A percentile compares a stretch with the other conserved stretches of the same genome.
Evolutionary conservation across 2,888 invertebrate genomes (phyloP).

Genomic region (Andricus curvator): DNA sequence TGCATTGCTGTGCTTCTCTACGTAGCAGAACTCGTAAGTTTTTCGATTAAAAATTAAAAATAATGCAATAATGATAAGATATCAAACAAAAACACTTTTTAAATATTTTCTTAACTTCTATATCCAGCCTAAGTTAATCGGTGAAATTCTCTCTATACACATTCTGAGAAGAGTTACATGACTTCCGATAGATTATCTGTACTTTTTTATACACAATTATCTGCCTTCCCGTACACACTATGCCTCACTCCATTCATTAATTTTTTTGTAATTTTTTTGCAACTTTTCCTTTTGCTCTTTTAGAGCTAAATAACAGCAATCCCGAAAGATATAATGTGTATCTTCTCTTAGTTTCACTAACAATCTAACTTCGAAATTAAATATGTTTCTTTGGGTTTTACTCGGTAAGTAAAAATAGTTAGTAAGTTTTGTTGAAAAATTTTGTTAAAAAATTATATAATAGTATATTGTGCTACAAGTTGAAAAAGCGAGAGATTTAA

Average conservation of each 20-base stretch:
- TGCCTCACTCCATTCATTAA: background rate
- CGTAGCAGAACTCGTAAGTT: conserved; percentile 87
- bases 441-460: no score
- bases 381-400: no score
- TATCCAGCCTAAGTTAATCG: background rate
- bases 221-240: conserved; percentile 1
- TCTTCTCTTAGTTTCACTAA: no score
- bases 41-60: background rate
- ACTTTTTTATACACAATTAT: conserved; percentile 17
- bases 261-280: background rate
- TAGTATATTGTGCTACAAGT: no score
- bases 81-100: background rate
- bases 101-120: background rate
- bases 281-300: background rate
- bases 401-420: no score
- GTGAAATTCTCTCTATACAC: background rate
- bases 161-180: conserved; percentile 20
- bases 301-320: background rate
- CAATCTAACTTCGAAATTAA: no score
- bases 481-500: no score
- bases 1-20: conserved; percentile 88
- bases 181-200: conserved; percentile 33
- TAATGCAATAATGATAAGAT: background rate
- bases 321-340: background rate
- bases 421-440: no score